Conservation (phyloP, 2,113 vertebrate species). For the Stomatorhinus ivindoensis region DNA sequence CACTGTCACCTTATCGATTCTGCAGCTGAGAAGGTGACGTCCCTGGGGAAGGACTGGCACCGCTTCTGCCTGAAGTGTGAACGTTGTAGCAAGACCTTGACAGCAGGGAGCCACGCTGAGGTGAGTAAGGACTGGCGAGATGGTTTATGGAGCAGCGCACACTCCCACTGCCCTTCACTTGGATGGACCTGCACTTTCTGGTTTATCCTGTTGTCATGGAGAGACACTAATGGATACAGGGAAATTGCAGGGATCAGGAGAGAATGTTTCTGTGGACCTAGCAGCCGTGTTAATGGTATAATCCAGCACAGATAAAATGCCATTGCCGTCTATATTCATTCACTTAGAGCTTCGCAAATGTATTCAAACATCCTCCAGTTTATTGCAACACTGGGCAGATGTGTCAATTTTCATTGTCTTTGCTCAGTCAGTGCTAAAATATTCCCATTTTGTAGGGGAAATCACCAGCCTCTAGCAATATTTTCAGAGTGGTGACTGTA, state of each 20-base stretch:
- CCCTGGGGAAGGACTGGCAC: slow-evolving; percentile 92
- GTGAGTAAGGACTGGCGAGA: slow-evolving; percentile 46
- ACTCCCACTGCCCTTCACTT: background rate
- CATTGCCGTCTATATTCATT: background rate
- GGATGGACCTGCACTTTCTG: background rate
- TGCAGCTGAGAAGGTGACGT: slow-evolving; percentile 79
- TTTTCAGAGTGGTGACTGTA: background rate
- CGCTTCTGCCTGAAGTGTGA: slow-evolving; percentile 92
- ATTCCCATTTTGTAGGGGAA: background rate
- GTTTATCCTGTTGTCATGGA: background rate
- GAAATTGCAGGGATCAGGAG: background rate
- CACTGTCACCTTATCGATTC: background rate
- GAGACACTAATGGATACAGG: background rate
- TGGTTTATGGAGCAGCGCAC: background rate
- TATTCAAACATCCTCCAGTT: background rate
- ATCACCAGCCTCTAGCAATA: background rate
- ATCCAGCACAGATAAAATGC: background rate
- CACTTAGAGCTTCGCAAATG: background rate
- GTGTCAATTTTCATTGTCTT: background rate
- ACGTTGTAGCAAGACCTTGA: slow-evolving; percentile 86
- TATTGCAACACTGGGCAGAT: background rate
- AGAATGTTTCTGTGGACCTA: background rate
- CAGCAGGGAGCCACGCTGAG: slow-evolving; percentile 81
- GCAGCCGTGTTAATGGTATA: background rate
- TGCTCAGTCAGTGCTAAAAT: background rate